These are phyloP conservation scores for Cylindroiulus punctatus DNA, from an alignment of 2,888 invertebrate genomes.

Conservation along the genomic window DNA sequence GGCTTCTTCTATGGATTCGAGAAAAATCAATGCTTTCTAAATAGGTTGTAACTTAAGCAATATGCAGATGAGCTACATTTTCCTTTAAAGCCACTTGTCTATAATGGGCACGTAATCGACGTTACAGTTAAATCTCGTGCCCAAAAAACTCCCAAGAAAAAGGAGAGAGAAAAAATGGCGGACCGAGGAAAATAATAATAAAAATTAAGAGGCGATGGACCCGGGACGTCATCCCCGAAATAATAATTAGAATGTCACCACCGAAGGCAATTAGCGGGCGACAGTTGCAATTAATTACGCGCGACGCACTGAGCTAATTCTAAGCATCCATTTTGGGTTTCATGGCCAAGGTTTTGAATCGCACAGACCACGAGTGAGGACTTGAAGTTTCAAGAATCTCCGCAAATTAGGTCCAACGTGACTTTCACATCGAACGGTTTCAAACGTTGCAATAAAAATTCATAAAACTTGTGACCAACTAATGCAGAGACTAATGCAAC, in stretches of 20 bases:
- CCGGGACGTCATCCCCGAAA: background rate
- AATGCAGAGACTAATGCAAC: too few relatives aligned
- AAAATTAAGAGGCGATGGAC: slow-evolving; percentile 40
- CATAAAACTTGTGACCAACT: background rate
- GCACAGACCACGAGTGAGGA: background rate
- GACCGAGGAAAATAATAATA: slow-evolving; percentile 27
- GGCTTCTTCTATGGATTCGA: slow-evolving; percentile 22
- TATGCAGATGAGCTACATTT: slow-evolving; percentile 55
- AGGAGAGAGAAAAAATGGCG: slow-evolving; percentile 30
- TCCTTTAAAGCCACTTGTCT: slow-evolving; percentile 55
- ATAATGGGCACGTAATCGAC: slow-evolving; percentile 55
- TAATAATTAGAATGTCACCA: slow-evolving; percentile 21
- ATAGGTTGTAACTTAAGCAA: slow-evolving; percentile 55
- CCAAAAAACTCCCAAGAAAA: background rate
- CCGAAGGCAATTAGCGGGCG: slow-evolving; percentile 33
- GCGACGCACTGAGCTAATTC: background rate
- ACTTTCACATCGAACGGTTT: too few relatives aligned
- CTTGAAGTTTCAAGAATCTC: background rate
- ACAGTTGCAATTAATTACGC: slow-evolving; percentile 25
- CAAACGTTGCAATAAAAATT: too few relatives aligned
- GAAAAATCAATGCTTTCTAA: slow-evolving; percentile 55
- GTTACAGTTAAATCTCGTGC: slow-evolving; percentile 39
- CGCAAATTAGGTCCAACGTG: background rate
- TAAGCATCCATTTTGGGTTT: too few relatives aligned
- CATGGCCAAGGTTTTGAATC: background rate